Conservation (phyloP, 2,888 invertebrate species). For the Venustoraphidia nigricollis region DNA sequence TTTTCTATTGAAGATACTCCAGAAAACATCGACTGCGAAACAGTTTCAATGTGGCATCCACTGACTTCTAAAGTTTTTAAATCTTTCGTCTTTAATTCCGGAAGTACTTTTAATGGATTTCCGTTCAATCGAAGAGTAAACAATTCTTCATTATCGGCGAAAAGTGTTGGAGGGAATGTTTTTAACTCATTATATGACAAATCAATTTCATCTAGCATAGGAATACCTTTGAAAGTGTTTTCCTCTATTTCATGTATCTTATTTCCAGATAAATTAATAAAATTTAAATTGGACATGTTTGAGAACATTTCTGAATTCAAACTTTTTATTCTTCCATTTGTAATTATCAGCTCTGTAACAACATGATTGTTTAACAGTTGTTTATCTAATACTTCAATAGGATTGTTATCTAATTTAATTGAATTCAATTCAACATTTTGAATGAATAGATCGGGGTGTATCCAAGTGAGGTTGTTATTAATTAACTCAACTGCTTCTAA, state of each 20-base stretch:
- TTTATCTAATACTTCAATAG: slow-evolving; percentile 14
- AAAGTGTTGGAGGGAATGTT: slow-evolving; percentile 22
- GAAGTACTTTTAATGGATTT: no score
- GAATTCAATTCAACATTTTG: slow-evolving; percentile 53
- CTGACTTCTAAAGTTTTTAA: no score
- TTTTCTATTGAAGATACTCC: no score
- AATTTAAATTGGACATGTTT: slow-evolving; percentile 43
- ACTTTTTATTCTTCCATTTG: slow-evolving; percentile 32
- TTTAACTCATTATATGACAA: slow-evolving; percentile 46
- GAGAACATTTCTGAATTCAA: slow-evolving; percentile 47
- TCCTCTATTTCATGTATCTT: slow-evolving; percentile 34
- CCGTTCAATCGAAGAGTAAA: no score
- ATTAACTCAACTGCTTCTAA: slow-evolving; percentile 60
- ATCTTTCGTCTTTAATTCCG: no score
- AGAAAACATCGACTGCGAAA: no score
- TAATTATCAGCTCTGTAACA: no score
- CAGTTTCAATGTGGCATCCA: no score
- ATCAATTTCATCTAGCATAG: slow-evolving; percentile 45
- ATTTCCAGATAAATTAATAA: no score
- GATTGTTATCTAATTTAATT: slow-evolving; percentile 55
- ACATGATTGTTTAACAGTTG: no score
- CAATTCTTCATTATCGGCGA: no score
- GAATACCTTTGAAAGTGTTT: slow-evolving; percentile 49
- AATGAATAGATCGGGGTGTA: slow-evolving; percentile 51
- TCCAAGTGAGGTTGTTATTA: slow-evolving; percentile 48